Conservation (phyloP, 2,888 invertebrate species). For the Pristionchus fissidentatus region DNA sequence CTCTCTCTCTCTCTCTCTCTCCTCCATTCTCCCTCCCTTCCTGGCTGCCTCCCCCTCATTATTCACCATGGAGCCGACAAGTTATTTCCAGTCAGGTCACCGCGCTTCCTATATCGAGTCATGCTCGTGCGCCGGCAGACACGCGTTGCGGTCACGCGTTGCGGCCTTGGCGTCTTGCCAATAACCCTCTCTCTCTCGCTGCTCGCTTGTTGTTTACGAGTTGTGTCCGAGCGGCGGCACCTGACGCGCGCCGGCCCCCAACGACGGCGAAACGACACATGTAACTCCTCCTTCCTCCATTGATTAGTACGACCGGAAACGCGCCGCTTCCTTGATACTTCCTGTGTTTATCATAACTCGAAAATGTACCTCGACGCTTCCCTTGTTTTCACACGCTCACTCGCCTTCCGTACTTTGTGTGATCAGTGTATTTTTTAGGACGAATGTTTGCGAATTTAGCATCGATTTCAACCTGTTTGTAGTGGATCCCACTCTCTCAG, state of each 20-base stretch:
- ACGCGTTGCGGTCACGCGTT: constrained; percentile 14
- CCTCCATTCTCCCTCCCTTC: not conserved
- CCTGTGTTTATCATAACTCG: not conserved
- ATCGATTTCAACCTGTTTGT: constrained; percentile 26
- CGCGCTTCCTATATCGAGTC: too few relatives aligned
- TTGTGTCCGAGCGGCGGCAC: not conserved
- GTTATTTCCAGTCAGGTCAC: not conserved
- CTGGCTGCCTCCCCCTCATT: not conserved
- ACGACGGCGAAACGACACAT: too few relatives aligned
- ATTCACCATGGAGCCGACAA: too few relatives aligned
- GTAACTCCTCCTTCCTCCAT: too few relatives aligned
- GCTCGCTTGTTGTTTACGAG: constrained; percentile 31
- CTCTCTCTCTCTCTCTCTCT: not conserved
- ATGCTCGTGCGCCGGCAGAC: not conserved
- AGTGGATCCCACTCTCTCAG: too few relatives aligned
- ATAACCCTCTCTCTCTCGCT: not conserved
- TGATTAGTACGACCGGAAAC: too few relatives aligned
- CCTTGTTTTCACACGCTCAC: too few relatives aligned
- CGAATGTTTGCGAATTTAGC: too few relatives aligned
- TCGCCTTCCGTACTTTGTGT: not conserved
- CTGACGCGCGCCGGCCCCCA: not conserved
- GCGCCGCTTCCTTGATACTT: too few relatives aligned
- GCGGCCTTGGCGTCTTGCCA: constrained; percentile 23
- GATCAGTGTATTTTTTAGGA: not conserved
- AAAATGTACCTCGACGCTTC: too few relatives aligned